Evolutionary conservation across 2,113 vertebrate species (phyloP).

Genomic region (Macrotis lagotis): DNA sequence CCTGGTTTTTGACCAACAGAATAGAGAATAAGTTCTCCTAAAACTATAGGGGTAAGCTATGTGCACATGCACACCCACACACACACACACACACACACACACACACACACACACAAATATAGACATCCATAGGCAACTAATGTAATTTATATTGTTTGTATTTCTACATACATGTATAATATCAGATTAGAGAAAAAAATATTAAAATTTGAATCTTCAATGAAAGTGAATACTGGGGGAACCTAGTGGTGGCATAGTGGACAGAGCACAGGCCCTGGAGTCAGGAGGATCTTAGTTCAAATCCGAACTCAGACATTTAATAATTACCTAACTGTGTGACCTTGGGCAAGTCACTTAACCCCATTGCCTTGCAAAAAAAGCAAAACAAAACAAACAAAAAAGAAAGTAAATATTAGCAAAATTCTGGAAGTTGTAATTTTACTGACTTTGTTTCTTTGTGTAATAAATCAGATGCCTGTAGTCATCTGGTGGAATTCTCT

Average conservation of each 20-base stretch:
- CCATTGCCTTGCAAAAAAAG: no score
- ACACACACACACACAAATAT: no score
- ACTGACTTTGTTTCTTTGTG: not conserved
- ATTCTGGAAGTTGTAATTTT: not conserved
- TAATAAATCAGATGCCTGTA: not conserved
- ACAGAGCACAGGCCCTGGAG: no score
- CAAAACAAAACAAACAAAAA: no score
- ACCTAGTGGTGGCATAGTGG: no score
- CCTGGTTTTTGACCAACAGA: not conserved
- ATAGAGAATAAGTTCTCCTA: not conserved
- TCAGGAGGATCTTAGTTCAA: no score
- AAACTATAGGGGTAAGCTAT: not conserved
- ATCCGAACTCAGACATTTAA: no score
- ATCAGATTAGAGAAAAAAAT: not conserved
- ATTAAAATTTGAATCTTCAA: not conserved
- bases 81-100: no score
- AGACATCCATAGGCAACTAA: not conserved
- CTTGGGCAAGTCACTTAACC: no score
- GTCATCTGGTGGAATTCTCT: not conserved
- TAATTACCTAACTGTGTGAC: no score
- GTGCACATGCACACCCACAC: not conserved
- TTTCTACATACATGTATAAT: not conserved
- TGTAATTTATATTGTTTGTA: not conserved
- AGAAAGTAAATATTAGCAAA: not conserved
- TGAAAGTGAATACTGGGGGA: no score